phyloP scores from a whole-genome alignment of 2,797 vertebrate genomes.

The Lycodopsis pacificus region DNA sequence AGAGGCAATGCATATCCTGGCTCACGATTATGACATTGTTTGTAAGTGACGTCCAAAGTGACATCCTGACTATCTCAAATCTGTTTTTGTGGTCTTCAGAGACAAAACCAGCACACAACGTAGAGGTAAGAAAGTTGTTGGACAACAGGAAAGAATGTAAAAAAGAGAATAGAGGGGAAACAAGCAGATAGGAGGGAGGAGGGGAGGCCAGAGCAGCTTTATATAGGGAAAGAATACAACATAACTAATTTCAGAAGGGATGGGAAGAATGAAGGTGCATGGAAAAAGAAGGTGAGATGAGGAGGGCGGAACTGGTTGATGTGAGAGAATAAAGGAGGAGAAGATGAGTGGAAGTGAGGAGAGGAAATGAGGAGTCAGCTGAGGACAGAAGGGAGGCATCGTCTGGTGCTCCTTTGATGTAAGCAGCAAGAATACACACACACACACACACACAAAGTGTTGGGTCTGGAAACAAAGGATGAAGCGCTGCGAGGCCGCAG shows the following conservation, averaged over 20 bases:
- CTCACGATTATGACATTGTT: neutral
- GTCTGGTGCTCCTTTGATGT: conserved; percentile 61
- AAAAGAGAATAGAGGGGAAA: neutral
- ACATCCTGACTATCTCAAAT: neutral
- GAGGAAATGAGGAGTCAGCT: conserved; percentile 46
- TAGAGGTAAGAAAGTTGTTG: neutral
- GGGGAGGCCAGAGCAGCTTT: neutral
- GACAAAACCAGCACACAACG: neutral
- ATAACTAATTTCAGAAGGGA: neutral
- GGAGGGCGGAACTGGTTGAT: neutral
- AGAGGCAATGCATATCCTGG: no score
- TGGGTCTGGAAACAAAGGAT: no score
- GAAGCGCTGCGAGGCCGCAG: no score
- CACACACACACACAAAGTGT: conserved; percentile 13
- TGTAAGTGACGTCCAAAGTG: neutral
- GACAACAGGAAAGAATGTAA: conserved; percentile 3
- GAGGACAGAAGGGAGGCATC: conserved; percentile 44
- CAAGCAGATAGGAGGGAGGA: no score
- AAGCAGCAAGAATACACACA: conserved; percentile 16
- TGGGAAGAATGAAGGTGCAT: neutral
- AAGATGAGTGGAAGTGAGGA: conserved; percentile 24
- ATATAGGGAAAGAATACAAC: neutral
- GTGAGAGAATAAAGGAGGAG: neutral
- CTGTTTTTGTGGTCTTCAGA: neutral
- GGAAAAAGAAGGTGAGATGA: neutral